A percentile compares a stretch with the other conserved stretches of the same genome.
Evolutionary conservation across 2,113 vertebrate genomes (phyloP).

Genomic region (Pithys albifrons): DNA sequence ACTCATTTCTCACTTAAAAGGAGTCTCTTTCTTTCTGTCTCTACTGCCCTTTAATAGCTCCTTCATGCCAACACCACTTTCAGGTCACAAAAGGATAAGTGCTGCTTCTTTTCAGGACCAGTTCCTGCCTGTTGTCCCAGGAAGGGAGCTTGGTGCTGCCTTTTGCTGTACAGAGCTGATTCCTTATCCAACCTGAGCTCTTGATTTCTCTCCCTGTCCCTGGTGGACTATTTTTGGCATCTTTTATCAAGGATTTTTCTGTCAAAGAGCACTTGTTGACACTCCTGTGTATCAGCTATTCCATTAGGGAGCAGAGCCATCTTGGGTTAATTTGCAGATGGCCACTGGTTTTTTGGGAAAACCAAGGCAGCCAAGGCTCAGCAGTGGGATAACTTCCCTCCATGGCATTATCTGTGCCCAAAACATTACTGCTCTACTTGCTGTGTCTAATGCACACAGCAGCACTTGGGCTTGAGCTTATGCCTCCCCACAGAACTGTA

Average conservation of each 20-base stretch:
- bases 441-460: not conserved
- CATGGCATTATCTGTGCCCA: not conserved
- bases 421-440: not conserved
- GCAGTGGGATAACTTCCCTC: not conserved
- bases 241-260: not conserved
- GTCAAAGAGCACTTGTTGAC: not conserved
- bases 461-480: not conserved
- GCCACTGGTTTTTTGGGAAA: not conserved
- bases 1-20: slow-evolving; percentile 15
- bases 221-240: not conserved
- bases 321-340: not conserved
- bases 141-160: not conserved
- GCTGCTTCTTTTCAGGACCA: not conserved
- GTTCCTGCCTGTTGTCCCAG: not conserved
- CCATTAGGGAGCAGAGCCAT: not conserved
- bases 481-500: not conserved
- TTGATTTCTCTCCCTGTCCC: not conserved
- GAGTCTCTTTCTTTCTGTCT: not conserved
- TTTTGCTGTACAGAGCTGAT: not conserved
- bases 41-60: not conserved
- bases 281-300: not conserved
- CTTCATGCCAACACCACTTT: not conserved
- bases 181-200: not conserved
- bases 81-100: not conserved
- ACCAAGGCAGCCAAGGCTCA: not conserved